Evolutionary conservation across 1,140 invertebrate genomes (phyloP).

Genomic region (Temnothorax longispinosus): DNA sequence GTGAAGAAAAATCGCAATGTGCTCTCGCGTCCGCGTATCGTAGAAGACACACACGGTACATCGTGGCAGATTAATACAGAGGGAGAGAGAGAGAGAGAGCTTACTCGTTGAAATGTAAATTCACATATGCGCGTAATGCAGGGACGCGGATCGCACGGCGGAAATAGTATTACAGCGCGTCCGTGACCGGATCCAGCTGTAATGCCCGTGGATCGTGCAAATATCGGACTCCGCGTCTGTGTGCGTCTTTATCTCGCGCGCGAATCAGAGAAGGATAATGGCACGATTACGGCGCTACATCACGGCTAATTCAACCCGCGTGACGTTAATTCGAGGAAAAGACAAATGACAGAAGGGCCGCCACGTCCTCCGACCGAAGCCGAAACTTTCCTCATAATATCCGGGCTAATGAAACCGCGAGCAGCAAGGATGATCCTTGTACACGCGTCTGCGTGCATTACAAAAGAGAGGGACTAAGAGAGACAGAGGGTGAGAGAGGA

Average conservation of each 20-base stretch:
- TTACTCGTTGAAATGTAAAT: slow-evolving; percentile 17
- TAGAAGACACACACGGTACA: background rate
- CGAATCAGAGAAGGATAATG: slow-evolving; percentile 39
- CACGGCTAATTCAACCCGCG: slow-evolving; percentile 44
- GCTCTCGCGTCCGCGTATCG: background rate
- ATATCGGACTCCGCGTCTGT: background rate
- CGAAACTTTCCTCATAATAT: slow-evolving; percentile 58
- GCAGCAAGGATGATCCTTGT: slow-evolving; percentile 2
- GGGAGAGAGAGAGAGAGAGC: background rate
- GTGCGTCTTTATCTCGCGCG: slow-evolving; percentile 25
- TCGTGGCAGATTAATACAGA: background rate
- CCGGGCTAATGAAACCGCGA: slow-evolving; percentile 58
- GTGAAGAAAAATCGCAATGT: slow-evolving; percentile 19
- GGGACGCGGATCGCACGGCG: background rate
- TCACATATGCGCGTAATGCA: background rate
- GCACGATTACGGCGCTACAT: slow-evolving; percentile 45
- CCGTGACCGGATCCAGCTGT: background rate
- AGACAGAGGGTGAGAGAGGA: slow-evolving; percentile 13
- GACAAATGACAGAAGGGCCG: slow-evolving; percentile 48
- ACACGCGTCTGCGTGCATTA: slow-evolving; percentile 3
- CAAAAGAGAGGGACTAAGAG: background rate
- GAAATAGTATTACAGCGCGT: background rate
- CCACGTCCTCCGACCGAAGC: slow-evolving; percentile 35
- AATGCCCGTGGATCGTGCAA: slow-evolving; percentile 12
- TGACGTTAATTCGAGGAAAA: slow-evolving; percentile 58